Conservation (phyloP, 2,113 vertebrate species). For the Tupaia chinensis region DNA sequence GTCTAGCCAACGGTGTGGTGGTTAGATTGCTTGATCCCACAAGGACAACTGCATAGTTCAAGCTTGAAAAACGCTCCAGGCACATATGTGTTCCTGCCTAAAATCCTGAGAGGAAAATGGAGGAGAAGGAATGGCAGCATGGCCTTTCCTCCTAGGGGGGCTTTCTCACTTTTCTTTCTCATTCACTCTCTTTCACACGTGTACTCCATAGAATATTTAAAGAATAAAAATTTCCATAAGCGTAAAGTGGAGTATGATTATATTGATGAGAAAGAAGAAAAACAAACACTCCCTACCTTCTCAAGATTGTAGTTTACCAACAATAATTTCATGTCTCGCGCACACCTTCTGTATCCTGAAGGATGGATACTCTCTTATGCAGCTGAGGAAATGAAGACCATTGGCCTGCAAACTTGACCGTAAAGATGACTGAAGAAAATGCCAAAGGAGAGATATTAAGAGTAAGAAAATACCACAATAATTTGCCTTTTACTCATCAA, state of each 20-base stretch:
- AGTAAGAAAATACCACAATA: background rate
- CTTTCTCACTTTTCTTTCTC: too few species aligned
- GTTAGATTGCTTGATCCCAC: too few species aligned
- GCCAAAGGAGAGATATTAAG: too few species aligned
- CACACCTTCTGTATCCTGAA: background rate
- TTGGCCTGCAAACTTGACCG: background rate
- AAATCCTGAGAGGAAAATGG: too few species aligned
- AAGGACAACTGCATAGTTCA: too few species aligned
- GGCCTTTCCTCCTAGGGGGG: too few species aligned
- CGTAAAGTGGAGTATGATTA: background rate
- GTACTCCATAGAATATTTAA: too few species aligned
- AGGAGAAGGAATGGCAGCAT: too few species aligned
- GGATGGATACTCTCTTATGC: background rate
- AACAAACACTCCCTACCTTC: background rate
- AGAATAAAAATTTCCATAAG: background rate
- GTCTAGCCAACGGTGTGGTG: too few species aligned
- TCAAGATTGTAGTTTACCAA: background rate
- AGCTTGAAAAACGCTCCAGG: too few species aligned
- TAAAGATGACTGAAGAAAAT: background rate
- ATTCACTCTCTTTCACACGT: too few species aligned
- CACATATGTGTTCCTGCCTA: too few species aligned
- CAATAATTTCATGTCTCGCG: background rate
- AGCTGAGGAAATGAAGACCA: background rate
- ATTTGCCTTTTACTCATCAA: background rate
- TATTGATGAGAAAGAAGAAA: background rate